A percentile compares a stretch with the other conserved stretches of the same genome.
phyloP scores from a whole-genome alignment of 2,888 invertebrate genomes.

The Oscheius sp. region DNA sequence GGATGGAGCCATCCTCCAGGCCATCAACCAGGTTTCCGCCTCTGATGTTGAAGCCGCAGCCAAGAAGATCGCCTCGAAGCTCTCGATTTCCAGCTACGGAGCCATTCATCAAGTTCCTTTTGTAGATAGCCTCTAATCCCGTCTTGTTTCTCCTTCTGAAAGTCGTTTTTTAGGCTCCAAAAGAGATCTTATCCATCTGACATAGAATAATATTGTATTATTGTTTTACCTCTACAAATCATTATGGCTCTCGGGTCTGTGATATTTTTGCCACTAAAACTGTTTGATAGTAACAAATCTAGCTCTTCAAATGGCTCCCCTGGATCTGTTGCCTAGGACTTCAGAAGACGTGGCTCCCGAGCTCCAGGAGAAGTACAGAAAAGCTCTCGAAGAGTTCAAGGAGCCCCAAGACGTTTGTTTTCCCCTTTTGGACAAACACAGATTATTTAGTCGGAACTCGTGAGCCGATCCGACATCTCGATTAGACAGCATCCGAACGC shows the following conservation, averaged over 20 bases:
- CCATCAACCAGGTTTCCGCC: slow-evolving; percentile 45
- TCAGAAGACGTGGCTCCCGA: slow-evolving; percentile 1
- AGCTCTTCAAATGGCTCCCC: neutral
- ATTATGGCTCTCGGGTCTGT: neutral
- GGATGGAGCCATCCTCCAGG: slow-evolving; percentile 44
- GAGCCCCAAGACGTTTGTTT: slow-evolving; percentile 28
- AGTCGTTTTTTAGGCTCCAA: too few relatives aligned
- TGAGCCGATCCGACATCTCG: slow-evolving; percentile 11
- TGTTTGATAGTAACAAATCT: too few relatives aligned
- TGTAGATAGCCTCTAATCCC: slow-evolving; percentile 46
- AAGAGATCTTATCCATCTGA: too few relatives aligned
- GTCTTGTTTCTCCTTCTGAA: neutral
- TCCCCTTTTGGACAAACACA: neutral
- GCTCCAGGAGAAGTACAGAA: slow-evolving; percentile 18
- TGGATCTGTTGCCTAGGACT: neutral
- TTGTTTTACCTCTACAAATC: neutral
- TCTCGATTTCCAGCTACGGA: slow-evolving; percentile 58
- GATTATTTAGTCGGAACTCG: slow-evolving; percentile 2
- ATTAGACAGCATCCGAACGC: slow-evolving; percentile 40
- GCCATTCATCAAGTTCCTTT: slow-evolving; percentile 55
- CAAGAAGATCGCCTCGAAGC: slow-evolving; percentile 46
- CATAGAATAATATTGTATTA: neutral
- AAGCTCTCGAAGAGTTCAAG: slow-evolving; percentile 30
- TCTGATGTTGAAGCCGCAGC: slow-evolving; percentile 55
- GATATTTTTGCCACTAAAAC: too few relatives aligned